Percentiles rank a stretch among this genome's conserved stretches.
Conservation (phyloP, 2,888 invertebrate genomes). For the Boloria selene region DNA sequence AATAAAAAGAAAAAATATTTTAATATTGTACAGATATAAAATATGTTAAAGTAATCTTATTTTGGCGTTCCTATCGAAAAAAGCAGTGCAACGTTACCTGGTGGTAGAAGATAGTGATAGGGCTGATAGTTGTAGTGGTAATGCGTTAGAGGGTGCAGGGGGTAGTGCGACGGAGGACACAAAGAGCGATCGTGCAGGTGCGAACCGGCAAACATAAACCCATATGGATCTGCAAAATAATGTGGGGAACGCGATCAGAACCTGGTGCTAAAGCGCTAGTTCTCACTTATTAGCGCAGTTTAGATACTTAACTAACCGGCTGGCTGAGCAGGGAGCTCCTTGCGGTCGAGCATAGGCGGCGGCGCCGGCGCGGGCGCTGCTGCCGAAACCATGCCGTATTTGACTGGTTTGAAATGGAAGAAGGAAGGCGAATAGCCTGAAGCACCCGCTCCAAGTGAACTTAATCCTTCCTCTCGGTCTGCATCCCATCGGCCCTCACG, state of each 20-base stretch:
- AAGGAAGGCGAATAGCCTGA: conserved; percentile 95
- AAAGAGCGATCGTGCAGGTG: conserved; percentile 75
- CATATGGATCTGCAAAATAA: conserved; percentile 77
- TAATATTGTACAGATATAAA: not conserved
- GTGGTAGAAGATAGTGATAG: conserved; percentile 75
- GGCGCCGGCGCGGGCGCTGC: conserved; percentile 64
- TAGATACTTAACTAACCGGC: conserved; percentile 83
- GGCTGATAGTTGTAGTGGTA: conserved; percentile 77
- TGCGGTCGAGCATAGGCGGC: conserved; percentile 76
- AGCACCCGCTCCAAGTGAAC: conserved; percentile 88
- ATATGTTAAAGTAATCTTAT: too few species aligned
- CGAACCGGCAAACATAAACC: conserved; percentile 72
- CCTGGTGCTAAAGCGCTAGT: conserved; percentile 70
- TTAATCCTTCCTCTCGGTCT: conserved; percentile 91
- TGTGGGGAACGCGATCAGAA: conserved; percentile 55
- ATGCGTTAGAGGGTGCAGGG: conserved; percentile 76
- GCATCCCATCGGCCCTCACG: conserved; percentile 92
- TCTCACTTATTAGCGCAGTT: conserved; percentile 73
- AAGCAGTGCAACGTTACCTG: conserved; percentile 66
- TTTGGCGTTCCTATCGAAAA: not conserved
- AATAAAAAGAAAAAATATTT: not conserved
- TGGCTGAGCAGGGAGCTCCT: conserved; percentile 80
- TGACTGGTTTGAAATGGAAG: conserved; percentile 95
- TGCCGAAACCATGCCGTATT: conserved; percentile 87
- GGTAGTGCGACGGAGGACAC: conserved; percentile 78